phyloP scores from a whole-genome alignment of 2,113 vertebrate species.

The Trogon surrucura region DNA sequence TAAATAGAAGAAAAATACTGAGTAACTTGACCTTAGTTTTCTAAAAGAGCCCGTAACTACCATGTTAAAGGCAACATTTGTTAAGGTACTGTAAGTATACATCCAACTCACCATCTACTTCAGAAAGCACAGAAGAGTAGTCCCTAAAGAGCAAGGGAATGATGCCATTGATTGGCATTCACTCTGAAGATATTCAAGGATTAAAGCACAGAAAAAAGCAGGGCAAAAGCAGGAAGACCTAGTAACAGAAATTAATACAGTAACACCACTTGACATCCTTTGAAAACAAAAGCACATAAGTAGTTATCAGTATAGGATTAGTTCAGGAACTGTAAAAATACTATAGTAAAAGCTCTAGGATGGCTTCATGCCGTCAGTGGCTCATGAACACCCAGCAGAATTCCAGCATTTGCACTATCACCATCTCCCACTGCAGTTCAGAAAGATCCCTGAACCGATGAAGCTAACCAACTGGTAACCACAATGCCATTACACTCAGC shows the following conservation, averaged over 20 bases:
- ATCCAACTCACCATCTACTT: background rate
- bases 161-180: background rate
- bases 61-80: background rate
- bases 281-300: background rate
- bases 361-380: accelerated
- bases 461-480: background rate
- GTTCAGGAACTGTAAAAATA: background rate
- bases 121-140: background rate
- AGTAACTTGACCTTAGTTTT: background rate
- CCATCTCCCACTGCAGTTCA: background rate
- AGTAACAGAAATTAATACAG: background rate
- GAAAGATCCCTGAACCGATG: background rate
- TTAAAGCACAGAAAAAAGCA: background rate
- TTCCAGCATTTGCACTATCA: background rate
- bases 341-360: background rate
- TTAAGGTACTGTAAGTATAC: background rate
- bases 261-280: background rate
- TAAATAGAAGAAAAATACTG: background rate
- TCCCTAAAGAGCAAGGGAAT: background rate
- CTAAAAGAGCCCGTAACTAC: background rate
- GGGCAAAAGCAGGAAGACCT: background rate
- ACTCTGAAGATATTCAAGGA: background rate
- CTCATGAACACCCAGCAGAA: background rate
- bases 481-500: background rate
- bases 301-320: background rate